Evolutionary conservation across 2,888 invertebrate species (phyloP), one percentile per base, ranked within the genome.

Genomic region (Drosophila sordidula): DNA sequence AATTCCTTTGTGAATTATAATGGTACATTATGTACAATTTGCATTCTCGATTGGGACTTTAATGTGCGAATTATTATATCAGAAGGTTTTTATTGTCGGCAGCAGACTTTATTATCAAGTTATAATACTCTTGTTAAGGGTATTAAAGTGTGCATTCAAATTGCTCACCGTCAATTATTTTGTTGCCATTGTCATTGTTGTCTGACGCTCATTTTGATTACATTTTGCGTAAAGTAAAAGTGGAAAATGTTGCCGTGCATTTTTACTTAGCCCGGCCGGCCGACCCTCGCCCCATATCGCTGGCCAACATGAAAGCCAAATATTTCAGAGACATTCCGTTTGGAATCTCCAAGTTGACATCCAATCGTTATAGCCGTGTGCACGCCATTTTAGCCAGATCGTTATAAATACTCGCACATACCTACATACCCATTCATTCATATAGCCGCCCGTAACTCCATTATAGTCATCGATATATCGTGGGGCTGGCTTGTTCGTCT

Each of bases 211-310:
- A 69, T 58, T 69, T 71, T 68, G 84, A 77, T 74, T 83, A 67
- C 46, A 66, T 63, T 75, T 65, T 22, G 61, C 54, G 57, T 57
- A 52, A 72, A 87, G 86, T 87, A 82, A 82, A 85, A 81, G 87
- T 79, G 62, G 59, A 61, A 85, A 83, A 80, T 69, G 61, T 61
- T 56, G 38, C 42, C 22, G 36, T 34, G 42, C 26, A 44, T 44
- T 64, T 77, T 46, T 41, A 65, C 38, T 50, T 42, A 26, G 25
- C 18, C 36, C 39, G 25, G 9, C 18, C 14, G 46, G n/a, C 46
- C 25, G 52, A 47, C 51, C 18, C 51, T 55, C 70, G 39, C 51
- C 71, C 71, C 69, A 54, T 44, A 16, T 36, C 29, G 8, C 25
- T 45, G 50, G 16, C 45, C 55, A 56, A 81, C 69, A 69, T 44